Percentiles rank a stretch among this genome's conserved stretches.
Conservation (phyloP, 2,888 invertebrate species). For the Rhagium mordax region DNA sequence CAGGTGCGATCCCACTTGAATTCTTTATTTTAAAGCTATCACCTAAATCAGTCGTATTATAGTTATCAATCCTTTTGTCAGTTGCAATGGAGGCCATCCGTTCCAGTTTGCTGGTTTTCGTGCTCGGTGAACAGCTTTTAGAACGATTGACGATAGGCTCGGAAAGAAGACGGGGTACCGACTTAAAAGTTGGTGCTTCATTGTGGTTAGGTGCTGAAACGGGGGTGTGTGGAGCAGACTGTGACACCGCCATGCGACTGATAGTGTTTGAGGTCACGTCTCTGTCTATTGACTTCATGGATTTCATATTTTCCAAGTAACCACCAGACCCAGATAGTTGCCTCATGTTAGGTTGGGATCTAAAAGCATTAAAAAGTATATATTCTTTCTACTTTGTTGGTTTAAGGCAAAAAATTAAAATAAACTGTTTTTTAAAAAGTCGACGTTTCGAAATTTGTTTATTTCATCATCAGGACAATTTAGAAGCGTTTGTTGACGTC, state of each 20-base stretch:
- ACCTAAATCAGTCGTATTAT: slow-evolving; percentile 41
- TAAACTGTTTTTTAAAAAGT: too few species aligned
- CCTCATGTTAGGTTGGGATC: slow-evolving; percentile 69
- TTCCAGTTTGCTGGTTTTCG: slow-evolving; percentile 56
- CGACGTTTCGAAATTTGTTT: too few species aligned
- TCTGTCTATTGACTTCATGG: slow-evolving; percentile 65
- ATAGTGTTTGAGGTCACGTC: slow-evolving; percentile 61
- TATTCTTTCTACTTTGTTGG: too few species aligned
- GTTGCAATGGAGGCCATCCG: slow-evolving; percentile 40
- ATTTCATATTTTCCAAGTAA: slow-evolving; percentile 64
- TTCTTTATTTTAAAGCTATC: slow-evolving; percentile 57
- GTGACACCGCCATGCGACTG: slow-evolving; percentile 65
- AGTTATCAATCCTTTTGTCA: slow-evolving; percentile 50
- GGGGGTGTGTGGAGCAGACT: slow-evolving; percentile 69
- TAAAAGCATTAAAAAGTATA: slow-evolving; percentile 55
- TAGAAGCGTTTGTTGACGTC: too few species aligned
- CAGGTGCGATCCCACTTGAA: slow-evolving; percentile 58
- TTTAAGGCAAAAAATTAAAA: too few species aligned
- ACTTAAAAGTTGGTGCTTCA: slow-evolving; percentile 61
- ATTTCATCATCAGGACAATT: too few species aligned
- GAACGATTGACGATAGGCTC: slow-evolving; percentile 64
- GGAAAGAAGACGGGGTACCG: slow-evolving; percentile 66
- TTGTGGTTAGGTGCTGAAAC: slow-evolving; percentile 65
- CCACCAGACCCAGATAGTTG: slow-evolving; percentile 66
- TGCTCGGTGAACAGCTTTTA: slow-evolving; percentile 55